Evolutionary conservation across 2,113 vertebrate species (phyloP).

Genomic region (Gymnocephalus cernua): DNA sequence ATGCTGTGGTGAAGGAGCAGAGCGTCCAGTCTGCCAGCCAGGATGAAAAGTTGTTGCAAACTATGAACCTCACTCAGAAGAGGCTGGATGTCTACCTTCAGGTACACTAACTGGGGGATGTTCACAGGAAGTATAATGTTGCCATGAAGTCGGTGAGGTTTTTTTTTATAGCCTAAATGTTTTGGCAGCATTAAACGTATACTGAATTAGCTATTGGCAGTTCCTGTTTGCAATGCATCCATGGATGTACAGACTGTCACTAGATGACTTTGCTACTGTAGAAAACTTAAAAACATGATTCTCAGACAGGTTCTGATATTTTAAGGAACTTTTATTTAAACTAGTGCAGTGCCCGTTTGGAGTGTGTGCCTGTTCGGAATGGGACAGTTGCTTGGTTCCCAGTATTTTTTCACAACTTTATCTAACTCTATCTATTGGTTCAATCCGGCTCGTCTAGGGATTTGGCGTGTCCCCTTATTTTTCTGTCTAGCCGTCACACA

Average conservation of each 20-base stretch:
- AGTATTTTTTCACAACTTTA: too few species aligned
- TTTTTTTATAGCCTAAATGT: neutral
- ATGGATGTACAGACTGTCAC: neutral
- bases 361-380: too few species aligned
- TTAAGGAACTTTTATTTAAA: neutral
- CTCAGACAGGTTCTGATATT: neutral
- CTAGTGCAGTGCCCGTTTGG: too few species aligned
- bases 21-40: slow-evolving; percentile 90
- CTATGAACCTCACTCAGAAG: slow-evolving; percentile 99
- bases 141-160: neutral
- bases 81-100: slow-evolving; percentile 94
- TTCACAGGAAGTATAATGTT: slow-evolving; percentile 6
- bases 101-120: slow-evolving; percentile 77
- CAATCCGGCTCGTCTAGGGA: too few species aligned
- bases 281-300: neutral
- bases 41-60: slow-evolving; percentile 97
- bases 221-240: neutral
- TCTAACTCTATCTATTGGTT: too few species aligned
- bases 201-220: neutral
- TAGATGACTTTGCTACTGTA: neutral
- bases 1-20: slow-evolving; percentile 95
- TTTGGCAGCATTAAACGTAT: neutral
- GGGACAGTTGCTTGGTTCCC: too few species aligned
- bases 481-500: too few species aligned
- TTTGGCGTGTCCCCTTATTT: too few species aligned